phyloP scores from a whole-genome alignment of 2,888 invertebrate genomes.

The Bugula neritina region DNA sequence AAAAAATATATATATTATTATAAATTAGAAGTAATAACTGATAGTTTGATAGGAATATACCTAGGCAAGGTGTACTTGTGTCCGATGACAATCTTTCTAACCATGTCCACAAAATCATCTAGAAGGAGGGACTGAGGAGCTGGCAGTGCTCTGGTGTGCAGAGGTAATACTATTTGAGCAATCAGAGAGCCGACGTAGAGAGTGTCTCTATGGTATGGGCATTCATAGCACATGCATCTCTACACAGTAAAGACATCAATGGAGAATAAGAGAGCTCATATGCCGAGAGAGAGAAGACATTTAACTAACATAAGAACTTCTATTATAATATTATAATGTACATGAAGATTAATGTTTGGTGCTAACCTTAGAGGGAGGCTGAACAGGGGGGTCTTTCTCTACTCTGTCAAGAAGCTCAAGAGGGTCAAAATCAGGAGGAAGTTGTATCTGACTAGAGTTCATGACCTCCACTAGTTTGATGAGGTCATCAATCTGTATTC shows the following conservation, averaged over 20 bases:
- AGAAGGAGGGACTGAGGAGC: background rate
- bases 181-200: slow-evolving; percentile 23
- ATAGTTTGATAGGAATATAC: background rate
- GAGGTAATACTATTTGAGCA: slow-evolving; percentile 13
- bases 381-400: slow-evolving; percentile 5
- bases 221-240: background rate
- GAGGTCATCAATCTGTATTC: background rate
- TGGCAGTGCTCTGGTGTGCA: background rate
- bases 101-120: background rate
- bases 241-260: background rate
- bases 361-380: background rate
- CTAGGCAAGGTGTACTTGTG: background rate
- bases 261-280: no score
- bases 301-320: no score
- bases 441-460: background rate
- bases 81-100: background rate
- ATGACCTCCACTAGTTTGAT: slow-evolving; percentile 1
- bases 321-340: no score
- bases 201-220: slow-evolving; percentile 15
- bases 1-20: no score
- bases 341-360: no score
- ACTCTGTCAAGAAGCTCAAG: background rate
- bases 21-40: background rate
- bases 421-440: slow-evolving; percentile 21
- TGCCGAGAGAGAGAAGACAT: no score